Conservation (phyloP, 30 jellyfish, hydroid and myxozoan genomes). For the Phacellophora camtschatica region DNA sequence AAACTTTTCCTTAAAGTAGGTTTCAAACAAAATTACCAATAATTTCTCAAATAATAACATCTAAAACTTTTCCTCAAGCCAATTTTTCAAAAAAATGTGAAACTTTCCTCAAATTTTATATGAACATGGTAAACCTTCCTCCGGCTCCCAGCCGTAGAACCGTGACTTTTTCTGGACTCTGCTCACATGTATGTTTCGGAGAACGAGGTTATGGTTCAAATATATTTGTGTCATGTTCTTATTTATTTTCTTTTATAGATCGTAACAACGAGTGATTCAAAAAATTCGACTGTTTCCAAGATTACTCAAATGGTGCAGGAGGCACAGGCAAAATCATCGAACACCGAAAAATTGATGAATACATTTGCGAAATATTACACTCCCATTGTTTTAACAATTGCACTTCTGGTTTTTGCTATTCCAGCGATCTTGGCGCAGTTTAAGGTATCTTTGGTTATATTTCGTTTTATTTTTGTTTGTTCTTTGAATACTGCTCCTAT, state of each 20-base stretch:
- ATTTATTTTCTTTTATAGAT: slow-evolving; percentile 30
- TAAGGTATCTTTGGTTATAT: slow-evolving; percentile 27
- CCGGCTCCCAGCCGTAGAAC: too few species aligned
- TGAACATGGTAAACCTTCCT: too few species aligned
- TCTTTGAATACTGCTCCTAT: too few species aligned
- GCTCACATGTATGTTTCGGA: too few species aligned
- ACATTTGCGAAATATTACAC: slow-evolving; percentile 79
- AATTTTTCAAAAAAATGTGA: too few species aligned
- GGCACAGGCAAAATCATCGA: slow-evolving; percentile 83
- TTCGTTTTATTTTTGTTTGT: background rate
- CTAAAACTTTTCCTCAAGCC: too few species aligned
- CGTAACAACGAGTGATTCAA: slow-evolving; percentile 63
- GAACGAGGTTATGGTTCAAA: too few species aligned
- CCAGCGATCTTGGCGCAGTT: slow-evolving; percentile 73
- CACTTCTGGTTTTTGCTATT: slow-evolving; percentile 67
- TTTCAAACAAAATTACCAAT: too few species aligned
- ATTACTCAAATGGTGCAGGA: slow-evolving; percentile 75
- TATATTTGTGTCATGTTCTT: background rate
- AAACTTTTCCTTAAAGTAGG: too few species aligned
- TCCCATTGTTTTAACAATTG: slow-evolving; percentile 56
- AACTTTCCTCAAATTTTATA: too few species aligned
- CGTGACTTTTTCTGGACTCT: too few species aligned
- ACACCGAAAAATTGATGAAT: slow-evolving; percentile 71
- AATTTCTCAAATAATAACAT: too few species aligned
- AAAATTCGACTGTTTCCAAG: slow-evolving; percentile 72